Percentiles rank a stretch among this genome's conserved stretches.
Evolutionary conservation across 23 tunicate genomes (phyloP).

Genomic region (Ciona savignyi): DNA sequence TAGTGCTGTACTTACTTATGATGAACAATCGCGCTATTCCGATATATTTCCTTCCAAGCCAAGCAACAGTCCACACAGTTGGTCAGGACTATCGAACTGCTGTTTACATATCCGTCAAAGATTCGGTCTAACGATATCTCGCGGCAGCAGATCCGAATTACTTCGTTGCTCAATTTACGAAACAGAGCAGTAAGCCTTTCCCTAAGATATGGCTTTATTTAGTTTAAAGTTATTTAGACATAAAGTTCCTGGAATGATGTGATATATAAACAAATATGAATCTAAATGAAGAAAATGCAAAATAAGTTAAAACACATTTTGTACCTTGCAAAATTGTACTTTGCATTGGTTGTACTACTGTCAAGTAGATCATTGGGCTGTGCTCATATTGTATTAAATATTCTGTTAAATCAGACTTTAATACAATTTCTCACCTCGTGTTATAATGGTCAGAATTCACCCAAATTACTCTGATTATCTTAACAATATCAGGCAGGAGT

Average conservation of each 20-base stretch:
- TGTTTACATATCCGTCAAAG: constrained; percentile 82
- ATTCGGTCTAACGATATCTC: constrained; percentile 79
- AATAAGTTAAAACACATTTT: no score
- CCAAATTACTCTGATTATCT: constrained; percentile 90
- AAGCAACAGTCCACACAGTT: constrained; percentile 89
- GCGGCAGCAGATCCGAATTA: constrained; percentile 81
- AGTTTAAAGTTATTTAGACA: no score
- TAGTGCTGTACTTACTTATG: no score
- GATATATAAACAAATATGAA: no score
- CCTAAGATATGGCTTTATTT: constrained; percentile 19
- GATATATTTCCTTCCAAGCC: constrained; percentile 85
- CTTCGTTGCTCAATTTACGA: constrained; percentile 94
- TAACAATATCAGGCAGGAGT: constrained; percentile 71
- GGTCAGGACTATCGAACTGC: constrained; percentile 54
- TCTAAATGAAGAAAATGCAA: no score
- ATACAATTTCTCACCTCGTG: constrained; percentile 82
- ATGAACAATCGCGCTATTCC: constrained; percentile 39
- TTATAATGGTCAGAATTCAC: constrained; percentile 77
- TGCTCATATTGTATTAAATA: no score
- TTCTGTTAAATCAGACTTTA: no score
- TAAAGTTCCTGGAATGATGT: no score
- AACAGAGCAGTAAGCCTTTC: constrained; percentile 84
- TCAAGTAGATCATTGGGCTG: not conserved
- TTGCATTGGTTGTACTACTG: no score
- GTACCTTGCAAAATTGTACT: no score